Base-by-base conservation (phyloP, 1,140 invertebrate genomes). In the Bacillus rossius region DNA sequence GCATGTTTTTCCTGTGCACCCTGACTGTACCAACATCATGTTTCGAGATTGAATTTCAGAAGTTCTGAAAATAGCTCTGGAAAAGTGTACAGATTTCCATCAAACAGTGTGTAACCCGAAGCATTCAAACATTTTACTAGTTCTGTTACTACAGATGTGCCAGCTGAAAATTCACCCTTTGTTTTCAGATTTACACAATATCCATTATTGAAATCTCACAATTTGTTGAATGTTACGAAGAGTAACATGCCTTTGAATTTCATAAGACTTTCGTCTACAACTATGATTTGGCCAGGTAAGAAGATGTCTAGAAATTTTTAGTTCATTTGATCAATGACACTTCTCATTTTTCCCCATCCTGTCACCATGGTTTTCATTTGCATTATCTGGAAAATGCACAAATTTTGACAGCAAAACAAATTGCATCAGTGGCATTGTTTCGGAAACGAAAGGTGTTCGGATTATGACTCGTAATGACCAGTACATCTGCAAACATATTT, bases 81-180 rank as follows among this genome's bases (percentile, higher is more conserved):
- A 23, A 64, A 71, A 0, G 69, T 73, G 57, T 77, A 75, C 61
- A 65, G 77, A 65, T 77, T 77, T 60, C 77, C 74, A 14, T 69
- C 72, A 57, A 64, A 69, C 25, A 78, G 13, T 17, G 67, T 69
- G 59, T 75, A 72, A 5, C 68, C 69, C 17, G 16, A 26, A 23
- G 4, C 19, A 23, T 7, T 23, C 19, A 29, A 29, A 29, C 29
- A 29, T 51, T 23, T 16, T 4, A 16, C 25, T 5, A 20, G 25
- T 16, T 23, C 25, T 26, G 10, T 4, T 23, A 23, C 25, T n/a
- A 4, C 25, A 8, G 19, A 8, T 4, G 16, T 26, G 25, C 49
- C 41, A 41, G 19, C 19, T 8, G n/a, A 29, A 20, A 23, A 51
- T 22, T 51, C 19, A 16, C 19, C 49, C 4, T n/a, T 17, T 16